These are phyloP conservation scores for Drosophila triauraria DNA, from an alignment of 1,140 invertebrate species.

Conservation along the genomic window DNA sequence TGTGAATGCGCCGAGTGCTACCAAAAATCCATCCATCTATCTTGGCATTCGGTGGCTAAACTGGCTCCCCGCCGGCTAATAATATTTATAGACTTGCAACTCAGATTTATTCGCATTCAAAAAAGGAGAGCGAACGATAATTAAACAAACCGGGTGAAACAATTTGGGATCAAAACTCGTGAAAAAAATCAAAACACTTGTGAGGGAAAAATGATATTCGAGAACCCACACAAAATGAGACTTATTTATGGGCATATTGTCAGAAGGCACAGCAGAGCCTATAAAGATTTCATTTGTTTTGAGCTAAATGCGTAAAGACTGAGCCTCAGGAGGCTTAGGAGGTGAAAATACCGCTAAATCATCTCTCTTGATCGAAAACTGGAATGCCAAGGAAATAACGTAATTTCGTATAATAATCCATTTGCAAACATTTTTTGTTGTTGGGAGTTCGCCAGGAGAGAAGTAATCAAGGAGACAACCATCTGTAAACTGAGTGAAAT, in stretches of 20 bases:
- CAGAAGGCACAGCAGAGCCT: conserved; percentile 41
- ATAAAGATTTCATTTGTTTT: conserved; percentile 70
- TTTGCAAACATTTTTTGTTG: not conserved
- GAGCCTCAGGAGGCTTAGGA: conserved; percentile 14
- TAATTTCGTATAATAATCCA: conserved; percentile 25
- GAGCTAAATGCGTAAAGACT: conserved; percentile 36
- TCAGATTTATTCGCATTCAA: conserved; percentile 45
- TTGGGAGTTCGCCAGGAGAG: not conserved
- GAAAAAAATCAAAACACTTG: conserved; percentile 8
- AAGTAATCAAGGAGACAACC: not conserved
- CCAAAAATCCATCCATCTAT: conserved; percentile 69
- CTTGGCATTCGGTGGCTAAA: conserved; percentile 52
- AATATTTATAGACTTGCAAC: conserved; percentile 63
- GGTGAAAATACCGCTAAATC: conserved; percentile 71
- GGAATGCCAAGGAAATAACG: conserved; percentile 35
- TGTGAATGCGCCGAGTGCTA: conserved; percentile 61
- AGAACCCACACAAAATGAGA: conserved; percentile 63
- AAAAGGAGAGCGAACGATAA: conserved; percentile 59
- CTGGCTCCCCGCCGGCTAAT: conserved; percentile 27
- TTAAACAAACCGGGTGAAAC: conserved; percentile 56
- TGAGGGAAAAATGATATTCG: conserved; percentile 20
- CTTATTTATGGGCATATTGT: conserved; percentile 57
- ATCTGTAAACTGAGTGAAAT: conserved; percentile 6
- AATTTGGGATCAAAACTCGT: conserved; percentile 1
- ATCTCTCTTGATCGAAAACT: conserved; percentile 35